Base-by-base conservation (phyloP, 2,797 vertebrate species). In the Gouania willdenowi region DNA sequence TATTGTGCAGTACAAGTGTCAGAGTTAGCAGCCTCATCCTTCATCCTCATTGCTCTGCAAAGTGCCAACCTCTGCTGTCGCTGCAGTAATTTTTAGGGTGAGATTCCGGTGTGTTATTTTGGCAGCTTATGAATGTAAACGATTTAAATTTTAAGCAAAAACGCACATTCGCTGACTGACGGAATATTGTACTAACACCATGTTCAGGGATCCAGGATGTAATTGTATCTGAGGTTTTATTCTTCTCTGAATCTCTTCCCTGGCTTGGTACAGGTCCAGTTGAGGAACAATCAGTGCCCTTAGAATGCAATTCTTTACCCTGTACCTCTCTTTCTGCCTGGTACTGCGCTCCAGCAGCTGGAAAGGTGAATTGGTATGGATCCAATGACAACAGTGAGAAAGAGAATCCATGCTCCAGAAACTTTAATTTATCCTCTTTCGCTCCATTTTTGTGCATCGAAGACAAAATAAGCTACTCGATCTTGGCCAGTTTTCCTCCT, bases 281-380 rank as follows among this genome's bases (percentile, higher is more conserved):
- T 31, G 18, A 25, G 40, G 29, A 48, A 40, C 29, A 51, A 33
- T 45, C 38, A 4, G 15, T 8, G 17, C 26, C 16, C 12, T 22
- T 48, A 49, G 38, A 41, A 49, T 44, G 22, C 36, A 0, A 28
- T 67, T n/a, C n/a, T 46, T 9, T 0, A 33, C 23, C 53, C n/a
- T 23, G 27, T 41, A 41, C 24, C 45, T 30, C 41, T 39, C 28
- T n/a, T 28, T 38, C 43, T 9, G 13, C 28, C 49, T 17, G 22
- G 19, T 45, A 47, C 26, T 12, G 24, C 63, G 17, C 11, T 13
- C 15, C 9, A 31, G 38, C 16, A 9, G 17, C 35, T 44, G 3
- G 0, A 40, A 41, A 46, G 34, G 31, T 29, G 37, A 66, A 60
- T 41, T 50, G 51, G 31, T 63, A 66, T 61, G 48, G 41, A 65